A percentile compares a stretch with the other conserved stretches of the same genome.
Evolutionary conservation across 2,113 vertebrate species (phyloP).

Genomic region (Irena cyanogastra): DNA sequence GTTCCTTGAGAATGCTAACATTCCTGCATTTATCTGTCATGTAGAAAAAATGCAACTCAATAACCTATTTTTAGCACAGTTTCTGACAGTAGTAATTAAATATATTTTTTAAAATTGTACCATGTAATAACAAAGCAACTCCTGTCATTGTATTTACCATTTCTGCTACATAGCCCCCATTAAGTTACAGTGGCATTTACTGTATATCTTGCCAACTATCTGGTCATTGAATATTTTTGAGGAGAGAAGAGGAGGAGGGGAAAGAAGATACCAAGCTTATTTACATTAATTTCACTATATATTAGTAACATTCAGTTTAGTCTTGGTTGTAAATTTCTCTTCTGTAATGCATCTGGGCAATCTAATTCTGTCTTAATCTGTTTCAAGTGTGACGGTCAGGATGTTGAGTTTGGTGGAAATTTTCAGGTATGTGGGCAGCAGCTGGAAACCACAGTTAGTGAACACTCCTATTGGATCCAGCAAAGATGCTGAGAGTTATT

Average conservation of each 20-base stretch:
- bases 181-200: not conserved
- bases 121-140: not conserved
- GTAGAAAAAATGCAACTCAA: slow-evolving; percentile 15
- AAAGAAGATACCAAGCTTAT: not conserved
- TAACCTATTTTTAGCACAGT: slow-evolving; percentile 13
- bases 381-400: not conserved
- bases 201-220: not conserved
- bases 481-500: not conserved
- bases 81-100: not conserved
- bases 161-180: not conserved
- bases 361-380: not conserved
- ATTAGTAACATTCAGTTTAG: not conserved
- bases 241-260: not conserved
- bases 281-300: not conserved
- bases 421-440: not conserved
- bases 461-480: not conserved
- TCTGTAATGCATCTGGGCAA: not conserved
- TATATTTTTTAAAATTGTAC: not conserved
- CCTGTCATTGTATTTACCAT: not conserved
- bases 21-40: slow-evolving; percentile 23
- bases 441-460: not conserved
- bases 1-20: slow-evolving; percentile 14
- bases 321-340: not conserved
- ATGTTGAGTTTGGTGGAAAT: not conserved
- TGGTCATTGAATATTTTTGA: not conserved